Percentiles rank a stretch among this genome's conserved stretches.
Evolutionary conservation across 2,888 invertebrate genomes (phyloP).

Genomic region (Calephelis perditalis): DNA sequence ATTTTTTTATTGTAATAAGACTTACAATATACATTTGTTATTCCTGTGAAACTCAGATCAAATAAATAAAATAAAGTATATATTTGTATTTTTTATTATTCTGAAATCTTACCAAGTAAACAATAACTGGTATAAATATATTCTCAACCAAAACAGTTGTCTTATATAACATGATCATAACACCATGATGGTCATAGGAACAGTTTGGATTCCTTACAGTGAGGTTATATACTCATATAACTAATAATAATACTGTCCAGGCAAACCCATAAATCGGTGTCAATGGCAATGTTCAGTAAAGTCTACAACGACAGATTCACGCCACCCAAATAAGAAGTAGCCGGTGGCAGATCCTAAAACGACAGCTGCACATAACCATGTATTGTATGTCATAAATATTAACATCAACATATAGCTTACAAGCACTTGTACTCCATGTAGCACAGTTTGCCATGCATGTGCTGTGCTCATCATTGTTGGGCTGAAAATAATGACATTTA

Average conservation of each 20-base stretch:
- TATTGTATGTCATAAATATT: constrained; percentile 98
- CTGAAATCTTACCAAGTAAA: constrained; percentile 54
- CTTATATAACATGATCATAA: constrained; percentile 63
- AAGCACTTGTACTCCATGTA: constrained; percentile 93
- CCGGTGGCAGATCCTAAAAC: constrained; percentile 93
- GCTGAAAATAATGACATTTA: constrained; percentile 60
- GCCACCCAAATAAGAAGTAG: constrained; percentile 97
- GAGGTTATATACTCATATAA: constrained; percentile 40
- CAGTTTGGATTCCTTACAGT: constrained; percentile 51
- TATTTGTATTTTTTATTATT: constrained; percentile 42
- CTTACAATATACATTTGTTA: not conserved
- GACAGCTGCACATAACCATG: constrained; percentile 94
- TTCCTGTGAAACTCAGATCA: constrained; percentile 1
- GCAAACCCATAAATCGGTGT: constrained; percentile 33
- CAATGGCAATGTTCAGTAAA: constrained; percentile 97
- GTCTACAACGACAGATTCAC: constrained; percentile 94
- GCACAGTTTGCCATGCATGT: constrained; percentile 91
- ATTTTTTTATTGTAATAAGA: too few species aligned
- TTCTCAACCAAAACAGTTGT: constrained; percentile 43
- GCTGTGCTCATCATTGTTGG: constrained; percentile 90
- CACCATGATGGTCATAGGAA: constrained; percentile 51
- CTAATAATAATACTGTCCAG: constrained; percentile 46
- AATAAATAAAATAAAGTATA: constrained; percentile 29
- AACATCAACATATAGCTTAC: constrained; percentile 96
- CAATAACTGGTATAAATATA: constrained; percentile 64